Evolutionary conservation across 1,140 invertebrate genomes (phyloP).

Genomic region (Macrocentrus cingulum): DNA sequence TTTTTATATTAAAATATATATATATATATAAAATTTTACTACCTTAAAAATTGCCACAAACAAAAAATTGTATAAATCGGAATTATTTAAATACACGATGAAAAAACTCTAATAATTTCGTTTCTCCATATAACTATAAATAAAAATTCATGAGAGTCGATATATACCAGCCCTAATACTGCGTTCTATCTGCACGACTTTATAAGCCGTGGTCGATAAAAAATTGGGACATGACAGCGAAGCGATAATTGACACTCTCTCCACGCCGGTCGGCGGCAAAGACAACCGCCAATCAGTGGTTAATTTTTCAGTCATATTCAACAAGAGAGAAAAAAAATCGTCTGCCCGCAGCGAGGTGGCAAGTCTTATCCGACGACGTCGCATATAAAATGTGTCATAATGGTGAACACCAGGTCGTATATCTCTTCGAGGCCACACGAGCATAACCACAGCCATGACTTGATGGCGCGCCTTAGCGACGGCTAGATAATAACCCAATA

Average conservation of each 20-base stretch:
- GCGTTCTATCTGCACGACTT: not conserved
- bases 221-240: not conserved
- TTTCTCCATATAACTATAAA: no score
- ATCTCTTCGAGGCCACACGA: not conserved
- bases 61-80: no score
- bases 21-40: no score
- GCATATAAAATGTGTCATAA: conserved; percentile 1
- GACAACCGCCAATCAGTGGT: not conserved
- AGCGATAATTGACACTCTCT: not conserved
- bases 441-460: not conserved
- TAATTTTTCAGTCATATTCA: no score
- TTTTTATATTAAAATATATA: no score
- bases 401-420: not conserved
- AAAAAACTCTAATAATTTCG: no score
- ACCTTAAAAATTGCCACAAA: no score
- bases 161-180: no score
- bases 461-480: not conserved
- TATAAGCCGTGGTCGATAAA: not conserved
- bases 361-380: not conserved
- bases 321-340: no score
- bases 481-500: not conserved
- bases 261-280: not conserved
- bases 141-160: no score
- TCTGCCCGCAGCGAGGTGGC: not conserved
- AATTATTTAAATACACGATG: no score